phyloP scores from a whole-genome alignment of 2,888 invertebrate genomes.

The Rosalia funebris region DNA sequence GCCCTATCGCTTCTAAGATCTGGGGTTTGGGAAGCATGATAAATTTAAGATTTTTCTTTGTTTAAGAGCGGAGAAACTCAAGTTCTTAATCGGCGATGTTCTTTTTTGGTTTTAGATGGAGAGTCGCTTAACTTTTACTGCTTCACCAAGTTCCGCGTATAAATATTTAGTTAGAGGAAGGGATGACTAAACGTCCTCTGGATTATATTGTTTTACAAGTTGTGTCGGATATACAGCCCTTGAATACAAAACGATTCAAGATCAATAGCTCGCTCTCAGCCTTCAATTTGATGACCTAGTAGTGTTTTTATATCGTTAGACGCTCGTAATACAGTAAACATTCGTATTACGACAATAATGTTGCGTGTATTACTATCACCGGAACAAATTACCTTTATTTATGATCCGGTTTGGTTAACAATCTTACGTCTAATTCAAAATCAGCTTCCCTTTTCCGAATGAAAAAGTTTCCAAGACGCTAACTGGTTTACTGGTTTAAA shows the following conservation, averaged over 20 bases:
- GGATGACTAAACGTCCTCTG: background rate
- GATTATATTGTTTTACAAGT: slow-evolving; percentile 11
- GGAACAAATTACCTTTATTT: no score
- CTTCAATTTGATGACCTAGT: background rate
- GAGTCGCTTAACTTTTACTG: background rate
- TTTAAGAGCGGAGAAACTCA: no score
- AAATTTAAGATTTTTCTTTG: no score
- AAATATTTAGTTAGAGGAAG: background rate
- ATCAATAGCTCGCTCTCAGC: slow-evolving; percentile 4
- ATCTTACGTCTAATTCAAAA: no score
- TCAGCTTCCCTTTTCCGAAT: background rate
- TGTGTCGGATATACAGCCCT: background rate
- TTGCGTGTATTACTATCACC: no score
- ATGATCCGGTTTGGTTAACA: no score
- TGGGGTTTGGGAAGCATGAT: no score
- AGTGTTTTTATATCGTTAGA: background rate
- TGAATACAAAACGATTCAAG: slow-evolving; percentile 2
- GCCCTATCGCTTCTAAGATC: no score
- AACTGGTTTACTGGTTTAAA: slow-evolving; percentile 2
- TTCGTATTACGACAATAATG: no score
- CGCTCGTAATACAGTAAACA: no score
- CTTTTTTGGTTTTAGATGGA: background rate
- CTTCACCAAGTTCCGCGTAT: background rate
- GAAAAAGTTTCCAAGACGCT: slow-evolving; percentile 4
- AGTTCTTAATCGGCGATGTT: no score